phyloP scores from a whole-genome alignment of 2,888 invertebrate genomes.

The Athrips mouffetella region DNA sequence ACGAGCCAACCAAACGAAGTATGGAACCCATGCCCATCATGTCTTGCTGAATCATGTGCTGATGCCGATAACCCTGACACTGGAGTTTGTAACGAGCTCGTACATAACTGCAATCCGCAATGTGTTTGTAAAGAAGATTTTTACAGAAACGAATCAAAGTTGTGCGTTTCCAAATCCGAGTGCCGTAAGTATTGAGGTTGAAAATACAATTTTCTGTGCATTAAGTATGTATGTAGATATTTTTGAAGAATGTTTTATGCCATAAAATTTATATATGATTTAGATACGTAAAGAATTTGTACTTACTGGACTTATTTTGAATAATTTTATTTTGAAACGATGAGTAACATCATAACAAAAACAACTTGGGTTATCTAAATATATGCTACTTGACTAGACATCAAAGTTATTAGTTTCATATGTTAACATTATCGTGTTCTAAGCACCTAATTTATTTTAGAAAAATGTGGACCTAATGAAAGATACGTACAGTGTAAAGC shows the following conservation, averaged over 20 bases:
- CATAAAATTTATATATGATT: too few species aligned
- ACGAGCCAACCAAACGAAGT: conserved; percentile 37
- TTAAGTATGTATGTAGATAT: too few species aligned
- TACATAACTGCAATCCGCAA: conserved; percentile 40
- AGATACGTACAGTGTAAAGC: conserved; percentile 37
- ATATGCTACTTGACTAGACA: too few species aligned
- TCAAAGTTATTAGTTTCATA: too few species aligned
- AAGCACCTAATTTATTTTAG: not conserved
- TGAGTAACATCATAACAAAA: too few species aligned
- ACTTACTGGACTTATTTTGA: too few species aligned
- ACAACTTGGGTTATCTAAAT: too few species aligned
- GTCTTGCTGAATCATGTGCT: conserved; percentile 36
- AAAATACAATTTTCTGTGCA: too few species aligned
- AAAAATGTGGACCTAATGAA: conserved; percentile 29
- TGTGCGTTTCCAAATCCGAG: conserved; percentile 33
- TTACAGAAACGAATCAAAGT: conserved; percentile 33
- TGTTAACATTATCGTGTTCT: too few species aligned
- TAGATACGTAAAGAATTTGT: too few species aligned
- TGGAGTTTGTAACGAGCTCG: conserved; percentile 33
- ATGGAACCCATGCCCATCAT: conserved; percentile 39
- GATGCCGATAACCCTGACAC: conserved; percentile 28
- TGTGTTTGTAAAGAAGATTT: conserved; percentile 37
- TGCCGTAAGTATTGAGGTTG: conserved; percentile 27
- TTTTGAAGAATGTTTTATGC: too few species aligned
- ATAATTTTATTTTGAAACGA: too few species aligned